Percentiles rank a stretch among this genome's conserved stretches.
Conservation (phyloP, 2,113 vertebrate species). For the Lucifuga dentata region DNA sequence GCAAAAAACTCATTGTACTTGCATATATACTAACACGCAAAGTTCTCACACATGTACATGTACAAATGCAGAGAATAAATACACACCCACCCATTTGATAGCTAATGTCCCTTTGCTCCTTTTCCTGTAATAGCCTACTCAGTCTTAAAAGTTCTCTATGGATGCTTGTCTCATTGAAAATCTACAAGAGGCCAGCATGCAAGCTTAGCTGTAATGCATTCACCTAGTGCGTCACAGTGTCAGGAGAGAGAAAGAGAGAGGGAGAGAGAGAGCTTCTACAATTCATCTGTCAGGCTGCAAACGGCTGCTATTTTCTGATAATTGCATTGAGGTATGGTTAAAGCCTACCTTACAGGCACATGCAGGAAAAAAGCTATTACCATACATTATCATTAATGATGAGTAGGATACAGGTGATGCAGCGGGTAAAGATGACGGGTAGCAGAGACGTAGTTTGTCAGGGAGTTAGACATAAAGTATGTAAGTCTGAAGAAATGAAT, state of each 20-base stretch:
- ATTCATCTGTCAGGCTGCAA: slow-evolving; percentile 50
- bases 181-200: slow-evolving; percentile 5
- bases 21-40: no score
- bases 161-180: slow-evolving; percentile 1
- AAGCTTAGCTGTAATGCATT: slow-evolving; percentile 23
- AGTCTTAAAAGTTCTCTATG: no score
- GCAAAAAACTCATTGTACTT: no score
- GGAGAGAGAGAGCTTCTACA: slow-evolving; percentile 33
- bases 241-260: slow-evolving; percentile 13
- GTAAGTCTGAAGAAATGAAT: neutral
- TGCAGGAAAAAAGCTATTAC: slow-evolving; percentile 42
- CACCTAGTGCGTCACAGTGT: slow-evolving; percentile 21
- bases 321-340: slow-evolving; percentile 53
- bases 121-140: no score
- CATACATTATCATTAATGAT: slow-evolving; percentile 24
- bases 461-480: no score
- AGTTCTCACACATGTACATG: no score
- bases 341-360: slow-evolving; percentile 42
- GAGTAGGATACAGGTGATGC: slow-evolving; percentile 34
- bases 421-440: slow-evolving; percentile 12
- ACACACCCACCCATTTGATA: no score
- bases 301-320: slow-evolving; percentile 69
- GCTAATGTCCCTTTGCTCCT: no score
- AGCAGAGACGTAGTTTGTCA: neutral
- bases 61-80: no score